Evolutionary conservation across 2,113 vertebrate species (phyloP).

Genomic region (Brachyhypopomus occidentalis): DNA sequence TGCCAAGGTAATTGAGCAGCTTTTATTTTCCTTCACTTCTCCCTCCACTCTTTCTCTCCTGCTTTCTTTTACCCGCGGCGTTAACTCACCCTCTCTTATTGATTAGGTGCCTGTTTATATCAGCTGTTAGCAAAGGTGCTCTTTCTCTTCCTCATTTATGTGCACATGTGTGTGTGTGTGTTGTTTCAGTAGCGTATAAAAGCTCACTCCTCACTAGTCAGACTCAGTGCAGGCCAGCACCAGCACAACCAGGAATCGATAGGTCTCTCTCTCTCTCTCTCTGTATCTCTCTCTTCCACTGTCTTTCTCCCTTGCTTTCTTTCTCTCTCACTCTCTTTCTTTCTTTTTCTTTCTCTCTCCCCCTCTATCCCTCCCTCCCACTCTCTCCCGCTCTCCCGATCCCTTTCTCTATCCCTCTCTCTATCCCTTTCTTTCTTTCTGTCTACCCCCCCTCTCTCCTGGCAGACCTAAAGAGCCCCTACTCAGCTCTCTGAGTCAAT

Average conservation of each 20-base stretch:
- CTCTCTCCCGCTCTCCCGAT: conserved; percentile 68
- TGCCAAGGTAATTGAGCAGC: conserved; percentile 95
- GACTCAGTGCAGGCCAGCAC: conserved; percentile 68
- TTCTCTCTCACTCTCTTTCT: conserved; percentile 64
- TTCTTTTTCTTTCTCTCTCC: no score
- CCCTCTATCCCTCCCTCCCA: not conserved
- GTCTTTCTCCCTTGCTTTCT: not conserved
- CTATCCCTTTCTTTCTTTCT: conserved; percentile 9
- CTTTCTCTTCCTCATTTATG: conserved; percentile 80
- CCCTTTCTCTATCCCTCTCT: conserved; percentile 8
- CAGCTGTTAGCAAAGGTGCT: conserved; percentile 80
- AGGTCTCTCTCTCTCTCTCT: conserved; percentile 7
- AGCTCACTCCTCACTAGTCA: conserved; percentile 67
- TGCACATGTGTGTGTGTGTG: conserved; percentile 60
- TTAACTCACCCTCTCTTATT: conserved; percentile 81
- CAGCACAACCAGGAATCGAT: conserved; percentile 79
- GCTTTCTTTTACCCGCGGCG: conserved; percentile 49
- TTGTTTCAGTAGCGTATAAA: conserved; percentile 78
- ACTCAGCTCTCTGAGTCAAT: conserved; percentile 90
- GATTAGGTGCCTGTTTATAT: conserved; percentile 92
- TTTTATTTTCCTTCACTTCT: conserved; percentile 84
- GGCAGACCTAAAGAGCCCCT: conserved; percentile 84
- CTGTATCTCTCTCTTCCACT: conserved; percentile 62
- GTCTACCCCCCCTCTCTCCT: conserved; percentile 67
- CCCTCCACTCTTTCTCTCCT: conserved; percentile 58